Conservation (phyloP, 1,140 invertebrate species). For the Palaemon carinicauda region DNA sequence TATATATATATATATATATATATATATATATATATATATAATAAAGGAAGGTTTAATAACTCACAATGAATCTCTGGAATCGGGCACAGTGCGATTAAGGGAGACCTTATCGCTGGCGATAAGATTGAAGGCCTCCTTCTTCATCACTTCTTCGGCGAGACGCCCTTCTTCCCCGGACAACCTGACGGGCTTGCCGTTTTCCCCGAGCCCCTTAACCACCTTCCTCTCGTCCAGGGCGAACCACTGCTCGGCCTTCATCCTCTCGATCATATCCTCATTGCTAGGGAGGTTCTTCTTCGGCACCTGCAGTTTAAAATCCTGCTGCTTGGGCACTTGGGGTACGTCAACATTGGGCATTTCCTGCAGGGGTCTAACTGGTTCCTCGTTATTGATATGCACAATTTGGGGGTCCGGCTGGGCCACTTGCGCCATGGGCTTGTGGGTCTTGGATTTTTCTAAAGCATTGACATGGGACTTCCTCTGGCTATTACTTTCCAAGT, state of each 20-base stretch:
- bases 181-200: constrained; percentile 74
- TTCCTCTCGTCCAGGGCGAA: constrained; percentile 66
- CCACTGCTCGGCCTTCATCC: constrained; percentile 33
- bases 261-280: constrained; percentile 30
- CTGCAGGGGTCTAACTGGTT: not conserved
- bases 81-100: constrained; percentile 80
- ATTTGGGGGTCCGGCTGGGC: not conserved
- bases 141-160: constrained; percentile 75
- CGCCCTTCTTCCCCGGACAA: constrained; percentile 69
- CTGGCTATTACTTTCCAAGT: not conserved
- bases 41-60: constrained; percentile 58
- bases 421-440: not conserved
- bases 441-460: not conserved
- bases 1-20: not conserved
- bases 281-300: constrained; percentile 14
- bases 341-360: not conserved
- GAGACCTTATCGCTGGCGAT: constrained; percentile 89
- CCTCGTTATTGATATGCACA: not conserved
- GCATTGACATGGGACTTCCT: constrained; percentile 20
- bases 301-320: not conserved
- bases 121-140: constrained; percentile 89
- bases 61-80: constrained; percentile 81
- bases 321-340: not conserved
- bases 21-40: not conserved
- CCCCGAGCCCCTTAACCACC: constrained; percentile 73